phyloP scores from a whole-genome alignment of 2,797 vertebrate genomes.

The Darevskia mixta region DNA sequence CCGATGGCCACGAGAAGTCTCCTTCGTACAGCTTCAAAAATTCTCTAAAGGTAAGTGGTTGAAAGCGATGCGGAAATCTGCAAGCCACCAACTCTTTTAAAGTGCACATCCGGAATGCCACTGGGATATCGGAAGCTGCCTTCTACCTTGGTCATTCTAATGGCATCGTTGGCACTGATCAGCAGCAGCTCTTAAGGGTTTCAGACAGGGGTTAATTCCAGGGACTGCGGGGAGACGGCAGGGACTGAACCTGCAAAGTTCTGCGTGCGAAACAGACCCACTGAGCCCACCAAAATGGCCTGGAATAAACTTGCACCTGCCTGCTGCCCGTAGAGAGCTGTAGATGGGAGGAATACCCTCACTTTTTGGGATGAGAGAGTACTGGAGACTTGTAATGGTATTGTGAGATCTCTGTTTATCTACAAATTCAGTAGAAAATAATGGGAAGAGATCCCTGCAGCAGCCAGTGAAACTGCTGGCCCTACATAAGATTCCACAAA shows the following conservation, averaged over 20 bases:
- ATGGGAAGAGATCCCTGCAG: not conserved
- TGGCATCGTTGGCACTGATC: too few species aligned
- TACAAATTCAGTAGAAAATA: not conserved
- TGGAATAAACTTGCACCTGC: not conserved
- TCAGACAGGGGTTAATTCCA: too few species aligned
- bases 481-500: not conserved
- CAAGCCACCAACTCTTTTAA: not conserved
- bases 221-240: too few species aligned
- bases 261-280: not conserved
- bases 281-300: not conserved
- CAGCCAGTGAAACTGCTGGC: not conserved
- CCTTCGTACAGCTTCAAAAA: constrained; percentile 96
- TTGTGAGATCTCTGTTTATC: not conserved
- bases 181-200: too few species aligned
- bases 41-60: constrained; percentile 87
- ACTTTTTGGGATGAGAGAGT: too few species aligned
- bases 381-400: not conserved
- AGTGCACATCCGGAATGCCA: too few species aligned
- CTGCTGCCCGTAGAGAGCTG: not conserved
- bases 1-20: constrained; percentile 88
- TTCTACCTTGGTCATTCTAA: too few species aligned
- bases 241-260: too few species aligned
- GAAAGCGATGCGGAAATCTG: not conserved
- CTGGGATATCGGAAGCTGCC: too few species aligned
- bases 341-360: not conserved